Base-by-base conservation (phyloP, 2,797 vertebrate species). In the Lagothrix lagotricha region DNA sequence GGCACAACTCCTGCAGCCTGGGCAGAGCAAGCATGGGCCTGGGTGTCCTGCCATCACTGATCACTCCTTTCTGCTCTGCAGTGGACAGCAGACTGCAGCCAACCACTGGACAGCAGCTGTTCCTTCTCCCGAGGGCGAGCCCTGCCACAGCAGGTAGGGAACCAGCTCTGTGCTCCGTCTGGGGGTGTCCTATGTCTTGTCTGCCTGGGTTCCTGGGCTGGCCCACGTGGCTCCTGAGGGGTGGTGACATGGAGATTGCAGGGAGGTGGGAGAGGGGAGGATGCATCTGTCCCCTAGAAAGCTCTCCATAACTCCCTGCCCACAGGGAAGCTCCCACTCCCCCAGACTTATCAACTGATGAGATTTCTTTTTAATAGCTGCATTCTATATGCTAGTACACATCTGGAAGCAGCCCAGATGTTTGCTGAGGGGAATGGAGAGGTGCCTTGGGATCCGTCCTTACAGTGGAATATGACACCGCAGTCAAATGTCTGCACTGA, bases 81-180 rank as follows among this genome's bases (percentile, higher is more conserved):
- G 99, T 99, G 99, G 99, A 99, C 99, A 0, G 99, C 99, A 2
- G 99, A 99, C 98, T 99, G 99, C 95, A 99, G 98, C 0, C 99
- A 99, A 97, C 99, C 99, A 96, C 99, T 99, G 82, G 99, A 99
- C 91, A 98, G 99, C 90, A 99, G 99, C 98, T 99, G 99, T 98
- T 99, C 99, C 8, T 99, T 99, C 73, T 99, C 99, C 50, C 99
- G 98, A 97, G 99, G 99, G 52, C 99, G 99, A 98, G 99, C 98
- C 28, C 73, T 97, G 30, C 89, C 99, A 98, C 4, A 98, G 97
- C 99, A 99, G 99, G 99, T 99, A 99, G 94, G 98, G 72, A 8
- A 87, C 36, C 39, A 7, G 10, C 84, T 76, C 50, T 22, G 11
- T 44, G 41, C 26, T 72, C 44, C 4, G 15, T 39, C 87, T 30